These are phyloP conservation scores for Cremastinae sp. DNA, from an alignment of 2,888 invertebrate species.

Conservation along the genomic window DNA sequence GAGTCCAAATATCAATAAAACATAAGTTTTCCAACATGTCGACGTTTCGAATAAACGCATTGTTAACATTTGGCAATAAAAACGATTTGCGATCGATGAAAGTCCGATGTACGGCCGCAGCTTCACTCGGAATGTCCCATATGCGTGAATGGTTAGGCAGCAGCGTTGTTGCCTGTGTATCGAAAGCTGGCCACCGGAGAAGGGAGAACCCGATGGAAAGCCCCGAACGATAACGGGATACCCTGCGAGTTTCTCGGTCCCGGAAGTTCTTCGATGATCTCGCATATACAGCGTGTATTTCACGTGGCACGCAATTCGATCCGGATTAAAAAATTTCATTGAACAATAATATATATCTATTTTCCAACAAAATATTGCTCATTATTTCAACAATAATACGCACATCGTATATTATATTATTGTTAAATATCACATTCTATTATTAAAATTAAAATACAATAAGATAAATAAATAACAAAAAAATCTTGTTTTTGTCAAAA, in stretches of 20 bases:
- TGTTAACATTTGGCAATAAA: too few relatives aligned
- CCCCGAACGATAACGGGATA: constrained; percentile 58
- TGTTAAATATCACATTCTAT: too few relatives aligned
- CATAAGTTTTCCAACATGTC: too few relatives aligned
- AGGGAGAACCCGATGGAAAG: constrained; percentile 38
- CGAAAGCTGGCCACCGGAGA: constrained; percentile 10
- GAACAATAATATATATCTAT: constrained; percentile 7
- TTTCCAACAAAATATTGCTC: too few relatives aligned
- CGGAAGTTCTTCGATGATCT: constrained; percentile 52
- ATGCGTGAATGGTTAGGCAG: constrained; percentile 18
- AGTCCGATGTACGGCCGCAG: not conserved
- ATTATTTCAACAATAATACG: too few relatives aligned
- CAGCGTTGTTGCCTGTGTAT: constrained; percentile 18
- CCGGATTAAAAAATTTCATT: constrained; percentile 16
- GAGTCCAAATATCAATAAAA: too few relatives aligned
- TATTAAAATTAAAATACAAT: too few relatives aligned
- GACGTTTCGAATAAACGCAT: too few relatives aligned
- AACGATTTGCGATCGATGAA: not conserved
- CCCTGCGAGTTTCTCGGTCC: constrained; percentile 48
- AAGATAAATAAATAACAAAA: too few relatives aligned
- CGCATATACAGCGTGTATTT: constrained; percentile 4
- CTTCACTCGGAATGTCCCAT: constrained; percentile 6
- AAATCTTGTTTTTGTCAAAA: too few relatives aligned
- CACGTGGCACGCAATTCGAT: not conserved
- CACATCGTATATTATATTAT: too few relatives aligned